phyloP scores from a whole-genome alignment of 2,797 vertebrate species.

The Hyperoplus immaculatus region DNA sequence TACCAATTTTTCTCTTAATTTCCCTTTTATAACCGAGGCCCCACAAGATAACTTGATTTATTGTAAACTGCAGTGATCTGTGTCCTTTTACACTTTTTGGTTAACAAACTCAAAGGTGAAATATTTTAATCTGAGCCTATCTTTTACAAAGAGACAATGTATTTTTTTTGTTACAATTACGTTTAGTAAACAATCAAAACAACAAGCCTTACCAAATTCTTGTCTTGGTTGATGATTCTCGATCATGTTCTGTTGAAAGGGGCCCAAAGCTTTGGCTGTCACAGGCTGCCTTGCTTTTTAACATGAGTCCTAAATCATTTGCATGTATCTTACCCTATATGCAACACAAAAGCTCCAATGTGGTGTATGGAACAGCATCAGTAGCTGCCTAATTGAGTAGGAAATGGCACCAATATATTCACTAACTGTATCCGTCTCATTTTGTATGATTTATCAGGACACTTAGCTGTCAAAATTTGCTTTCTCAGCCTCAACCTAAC shows the following conservation, averaged over 20 bases:
- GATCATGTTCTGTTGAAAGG: neutral
- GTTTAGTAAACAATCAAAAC: neutral
- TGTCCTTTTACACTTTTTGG: neutral
- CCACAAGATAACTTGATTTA: neutral
- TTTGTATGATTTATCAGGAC: slow-evolving; percentile 26
- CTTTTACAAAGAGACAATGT: neutral
- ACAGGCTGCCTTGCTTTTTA: slow-evolving; percentile 16
- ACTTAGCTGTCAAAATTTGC: slow-evolving; percentile 14
- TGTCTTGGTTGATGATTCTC: slow-evolving; percentile 5
- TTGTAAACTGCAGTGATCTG: neutral
- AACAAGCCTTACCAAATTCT: neutral
- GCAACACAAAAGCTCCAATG: slow-evolving; percentile 30
- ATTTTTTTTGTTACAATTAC: neutral
- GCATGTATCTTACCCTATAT: slow-evolving; percentile 19
- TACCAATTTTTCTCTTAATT: neutral
- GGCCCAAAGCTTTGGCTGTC: slow-evolving; percentile 20
- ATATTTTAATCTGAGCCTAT: neutral
- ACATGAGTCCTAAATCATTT: slow-evolving; percentile 19
- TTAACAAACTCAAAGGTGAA: neutral
- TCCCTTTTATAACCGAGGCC: neutral
- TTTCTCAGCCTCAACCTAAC: slow-evolving; percentile 63
- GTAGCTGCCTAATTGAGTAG: slow-evolving; percentile 22
- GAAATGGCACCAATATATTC: slow-evolving; percentile 10
- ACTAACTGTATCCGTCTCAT: slow-evolving; percentile 45
- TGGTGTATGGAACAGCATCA: neutral